Percentiles rank a stretch among this genome's conserved stretches.
Evolutionary conservation across 2,888 invertebrate species (phyloP).

Genomic region (Ectemnius continuus): DNA sequence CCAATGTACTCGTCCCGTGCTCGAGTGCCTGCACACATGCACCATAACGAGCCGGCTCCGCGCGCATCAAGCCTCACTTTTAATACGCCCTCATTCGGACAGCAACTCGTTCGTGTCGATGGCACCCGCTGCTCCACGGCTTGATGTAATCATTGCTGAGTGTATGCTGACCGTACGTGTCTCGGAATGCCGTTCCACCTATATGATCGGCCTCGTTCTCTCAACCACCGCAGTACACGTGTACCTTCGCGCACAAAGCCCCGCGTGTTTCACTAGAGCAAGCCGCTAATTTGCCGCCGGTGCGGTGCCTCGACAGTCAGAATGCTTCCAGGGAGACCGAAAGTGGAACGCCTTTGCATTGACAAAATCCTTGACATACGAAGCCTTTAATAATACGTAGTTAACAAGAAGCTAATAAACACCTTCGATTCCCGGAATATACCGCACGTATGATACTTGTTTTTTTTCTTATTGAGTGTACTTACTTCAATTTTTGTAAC

Average conservation of each 20-base stretch:
- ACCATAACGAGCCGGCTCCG: conserved; percentile 27
- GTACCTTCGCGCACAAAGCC: conserved; percentile 11
- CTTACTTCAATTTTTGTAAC: no score
- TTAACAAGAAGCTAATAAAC: no score
- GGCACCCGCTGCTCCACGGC: conserved; percentile 54
- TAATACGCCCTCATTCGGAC: conserved; percentile 31
- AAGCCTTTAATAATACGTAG: no score
- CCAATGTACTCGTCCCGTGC: conserved; percentile 26
- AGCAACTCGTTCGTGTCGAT: conserved; percentile 45
- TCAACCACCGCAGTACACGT: conserved; percentile 1
- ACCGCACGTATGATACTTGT: no score
- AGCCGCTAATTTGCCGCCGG: no score
- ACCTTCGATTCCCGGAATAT: no score
- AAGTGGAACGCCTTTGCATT: no score
- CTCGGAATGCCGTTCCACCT: conserved; percentile 63
- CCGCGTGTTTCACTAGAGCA: no score
- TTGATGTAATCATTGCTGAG: conserved; percentile 72
- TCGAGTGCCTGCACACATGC: conserved; percentile 13
- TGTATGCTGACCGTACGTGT: conserved; percentile 66
- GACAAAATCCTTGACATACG: no score
- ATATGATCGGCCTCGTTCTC: conserved; percentile 65
- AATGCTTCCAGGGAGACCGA: no score
- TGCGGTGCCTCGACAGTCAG: no score
- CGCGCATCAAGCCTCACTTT: conserved; percentile 12
- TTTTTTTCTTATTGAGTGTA: no score